Base-by-base conservation (phyloP, 2,113 vertebrate genomes). In the Erinaceus europaeus region DNA sequence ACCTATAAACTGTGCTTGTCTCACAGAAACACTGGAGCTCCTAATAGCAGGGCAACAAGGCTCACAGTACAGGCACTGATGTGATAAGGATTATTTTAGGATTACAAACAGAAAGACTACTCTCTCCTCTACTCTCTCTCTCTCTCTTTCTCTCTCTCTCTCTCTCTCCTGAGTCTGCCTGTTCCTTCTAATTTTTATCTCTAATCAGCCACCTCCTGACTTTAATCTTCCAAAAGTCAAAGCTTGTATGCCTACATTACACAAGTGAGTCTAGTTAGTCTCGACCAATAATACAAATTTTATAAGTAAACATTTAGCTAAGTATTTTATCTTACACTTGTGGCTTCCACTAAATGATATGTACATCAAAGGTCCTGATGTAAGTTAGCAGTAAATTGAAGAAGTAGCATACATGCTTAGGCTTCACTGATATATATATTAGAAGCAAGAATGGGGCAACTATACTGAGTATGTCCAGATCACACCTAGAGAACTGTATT, bases 181-280 rank as follows among this genome's bases (percentile, higher is more conserved):
- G 12, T 27, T 27, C 4, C 7, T n/a, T 74, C 29, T n/a, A 44
- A 27, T 6, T 6, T 32, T 69, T 42, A 5, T 29, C 21, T 77
- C 13, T 52, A 50, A 46, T 25, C 53, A 9, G 64, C 65, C 15
- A 48, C 6, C 11, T 89, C 53, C 72, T 48, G 13, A 44, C n/a
- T 50, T 64, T 88, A 86, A 71, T 50, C 6, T 38, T 29, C 15
- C 0, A 34, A 0, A 59, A 15, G 0, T 0, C 0, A 72, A 36
- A 46, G 42, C 52, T 21, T 27, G 29, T 48, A 68, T 42, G n/a
- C 25, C 61, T 32, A 13, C 9, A 40, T 65, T 80, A 14, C 0
- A 83, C 29, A 9, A 71, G 80, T 29, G 29, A 44, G 1, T 59
- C 23, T 17, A 65, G 57, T 13, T 1, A 50, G 42, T 57, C 4